phyloP scores from a whole-genome alignment of 2,113 vertebrate genomes.

The Melanerpes aurifrons region DNA sequence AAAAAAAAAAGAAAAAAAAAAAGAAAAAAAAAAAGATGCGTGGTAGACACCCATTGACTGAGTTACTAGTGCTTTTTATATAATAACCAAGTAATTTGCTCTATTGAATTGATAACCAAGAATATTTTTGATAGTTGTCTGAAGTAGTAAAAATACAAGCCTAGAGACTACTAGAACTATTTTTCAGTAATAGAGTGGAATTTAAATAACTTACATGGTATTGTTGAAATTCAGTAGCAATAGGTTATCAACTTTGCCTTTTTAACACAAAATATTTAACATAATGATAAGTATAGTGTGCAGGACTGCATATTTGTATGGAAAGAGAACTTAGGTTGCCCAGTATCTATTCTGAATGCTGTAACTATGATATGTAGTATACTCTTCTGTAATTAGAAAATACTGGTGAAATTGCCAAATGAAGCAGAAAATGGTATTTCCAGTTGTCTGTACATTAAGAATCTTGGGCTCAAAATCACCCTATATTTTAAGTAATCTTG shows the following conservation, averaged over 20 bases:
- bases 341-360: background rate
- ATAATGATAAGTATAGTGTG: background rate
- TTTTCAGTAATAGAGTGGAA: background rate
- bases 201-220: background rate
- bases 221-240: background rate
- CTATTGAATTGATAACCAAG: background rate
- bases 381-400: background rate
- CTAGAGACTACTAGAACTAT: background rate
- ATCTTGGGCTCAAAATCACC: background rate
- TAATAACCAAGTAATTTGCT: background rate
- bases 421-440: background rate
- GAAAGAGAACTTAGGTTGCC: background rate
- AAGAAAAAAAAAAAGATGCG: background rate
- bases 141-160: constrained; percentile 10
- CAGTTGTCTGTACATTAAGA: background rate
- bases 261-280: background rate
- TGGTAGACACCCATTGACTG: background rate
- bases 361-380: background rate
- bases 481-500: background rate
- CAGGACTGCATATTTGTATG: background rate
- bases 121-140: constrained; percentile 28
- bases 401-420: background rate
- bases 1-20: too few relatives aligned
- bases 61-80: background rate
- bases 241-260: background rate